Evolutionary conservation across 2,113 vertebrate genomes (phyloP).

Genomic region (Pelecanus crispus): DNA sequence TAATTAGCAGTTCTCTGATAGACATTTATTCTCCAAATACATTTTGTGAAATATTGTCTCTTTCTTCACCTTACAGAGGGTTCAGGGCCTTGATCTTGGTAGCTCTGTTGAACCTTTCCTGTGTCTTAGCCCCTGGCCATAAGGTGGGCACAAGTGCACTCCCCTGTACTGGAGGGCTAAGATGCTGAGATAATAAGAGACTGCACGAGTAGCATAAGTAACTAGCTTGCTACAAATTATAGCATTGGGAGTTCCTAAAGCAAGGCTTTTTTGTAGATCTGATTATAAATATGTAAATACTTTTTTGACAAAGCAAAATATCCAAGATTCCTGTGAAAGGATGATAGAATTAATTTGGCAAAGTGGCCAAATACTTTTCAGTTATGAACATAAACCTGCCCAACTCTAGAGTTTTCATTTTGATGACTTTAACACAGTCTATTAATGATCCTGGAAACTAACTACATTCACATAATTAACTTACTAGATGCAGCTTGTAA

Average conservation of each 20-base stretch:
- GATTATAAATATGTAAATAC: neutral
- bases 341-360: conserved; percentile 12
- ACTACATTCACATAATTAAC: conserved; percentile 39
- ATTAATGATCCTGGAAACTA: conserved; percentile 53
- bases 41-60: neutral
- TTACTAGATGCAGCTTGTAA: conserved; percentile 39
- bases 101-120: neutral
- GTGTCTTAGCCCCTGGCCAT: too few relatives aligned
- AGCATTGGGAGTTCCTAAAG: neutral
- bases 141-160: neutral
- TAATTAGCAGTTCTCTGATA: neutral
- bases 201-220: neutral
- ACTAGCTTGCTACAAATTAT: neutral
- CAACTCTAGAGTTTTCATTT: conserved; percentile 21
- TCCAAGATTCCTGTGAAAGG: neutral
- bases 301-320: conserved; percentile 15
- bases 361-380: conserved; percentile 23
- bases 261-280: neutral
- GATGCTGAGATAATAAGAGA: neutral
- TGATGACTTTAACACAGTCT: conserved; percentile 35
- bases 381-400: neutral
- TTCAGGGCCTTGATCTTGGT: neutral
- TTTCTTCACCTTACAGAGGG: neutral
- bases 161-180: neutral
- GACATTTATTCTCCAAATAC: neutral